Conservation (phyloP, 1,140 invertebrate species). For the Armadillidium nasatum region DNA sequence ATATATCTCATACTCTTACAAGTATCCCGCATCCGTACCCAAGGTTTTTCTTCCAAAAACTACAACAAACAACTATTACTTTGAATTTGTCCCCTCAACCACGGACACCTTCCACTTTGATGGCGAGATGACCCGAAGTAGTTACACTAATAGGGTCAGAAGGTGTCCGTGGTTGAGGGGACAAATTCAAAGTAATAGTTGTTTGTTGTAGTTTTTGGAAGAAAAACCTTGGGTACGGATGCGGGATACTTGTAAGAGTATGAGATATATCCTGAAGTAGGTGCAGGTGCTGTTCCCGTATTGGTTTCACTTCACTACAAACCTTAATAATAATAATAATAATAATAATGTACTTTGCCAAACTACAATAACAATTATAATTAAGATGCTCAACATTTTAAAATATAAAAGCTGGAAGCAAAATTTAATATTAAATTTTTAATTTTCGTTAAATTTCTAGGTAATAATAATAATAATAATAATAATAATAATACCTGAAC, state of each 20-base stretch:
- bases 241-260: slow-evolving; percentile 60
- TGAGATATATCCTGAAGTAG: slow-evolving; percentile 63
- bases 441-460: too few species aligned
- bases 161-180: slow-evolving; percentile 70
- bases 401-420: too few species aligned
- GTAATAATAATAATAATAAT: too few species aligned
- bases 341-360: too few species aligned
- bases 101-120: slow-evolving; percentile 61
- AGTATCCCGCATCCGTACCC: slow-evolving; percentile 67
- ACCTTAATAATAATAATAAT: too few species aligned
- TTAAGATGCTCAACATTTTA: too few species aligned
- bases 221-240: slow-evolving; percentile 76
- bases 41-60: slow-evolving; percentile 80
- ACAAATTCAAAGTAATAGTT: slow-evolving; percentile 69
- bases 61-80: slow-evolving; percentile 72
- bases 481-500: slow-evolving; percentile 26
- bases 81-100: slow-evolving; percentile 79
- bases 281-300: slow-evolving; percentile 61
- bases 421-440: too few species aligned
- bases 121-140: too few species aligned
- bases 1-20: slow-evolving; percentile 62
- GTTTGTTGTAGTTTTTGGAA: slow-evolving; percentile 83
- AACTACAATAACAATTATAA: too few species aligned
- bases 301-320: slow-evolving; percentile 36
- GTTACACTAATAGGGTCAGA: too few species aligned